Evolutionary conservation across 37 sponge, comb jelly and placozoan species (phyloP).

Genomic region (Hormiphora californensis): DNA sequence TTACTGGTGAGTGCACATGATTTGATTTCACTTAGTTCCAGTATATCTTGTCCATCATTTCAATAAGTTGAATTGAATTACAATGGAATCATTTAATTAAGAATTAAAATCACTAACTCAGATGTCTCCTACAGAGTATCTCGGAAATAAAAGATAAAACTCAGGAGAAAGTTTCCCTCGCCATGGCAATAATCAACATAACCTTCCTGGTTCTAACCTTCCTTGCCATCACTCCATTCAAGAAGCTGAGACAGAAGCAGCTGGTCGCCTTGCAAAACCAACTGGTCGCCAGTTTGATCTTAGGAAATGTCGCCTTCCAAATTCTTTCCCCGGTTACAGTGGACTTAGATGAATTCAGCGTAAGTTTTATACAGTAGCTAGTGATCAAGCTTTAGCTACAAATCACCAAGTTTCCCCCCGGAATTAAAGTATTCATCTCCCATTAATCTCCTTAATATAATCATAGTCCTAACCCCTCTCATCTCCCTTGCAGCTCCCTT

Average conservation of each 20-base stretch:
- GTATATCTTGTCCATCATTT: too few relatives aligned
- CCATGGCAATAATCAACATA: neutral
- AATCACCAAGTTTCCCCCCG: too few relatives aligned
- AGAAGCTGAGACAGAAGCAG: neutral
- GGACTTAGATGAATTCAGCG: too few relatives aligned
- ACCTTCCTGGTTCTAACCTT: neutral
- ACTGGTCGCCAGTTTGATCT: neutral
- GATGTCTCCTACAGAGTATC: neutral
- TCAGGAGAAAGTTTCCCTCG: neutral
- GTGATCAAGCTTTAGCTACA: too few relatives aligned
- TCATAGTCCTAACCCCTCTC: neutral
- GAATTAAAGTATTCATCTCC: too few relatives aligned
- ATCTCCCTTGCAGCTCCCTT: neutral
- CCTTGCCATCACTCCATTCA: slow-evolving; percentile 13
- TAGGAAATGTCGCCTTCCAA: neutral
- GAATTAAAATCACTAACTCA: too few relatives aligned
- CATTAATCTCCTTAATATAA: too few relatives aligned
- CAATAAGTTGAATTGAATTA: too few relatives aligned
- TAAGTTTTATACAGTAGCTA: too few relatives aligned
- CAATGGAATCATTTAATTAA: too few relatives aligned
- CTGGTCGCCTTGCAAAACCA: neutral
- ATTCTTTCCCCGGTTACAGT: neutral
- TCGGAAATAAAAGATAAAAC: neutral
- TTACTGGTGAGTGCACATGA: neutral
- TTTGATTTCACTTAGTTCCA: too few relatives aligned